Percentiles rank a stretch among this genome's conserved stretches.
These are phyloP conservation scores for Martes martes DNA, from an alignment of 2,113 vertebrate genomes.

Conservation along the genomic window DNA sequence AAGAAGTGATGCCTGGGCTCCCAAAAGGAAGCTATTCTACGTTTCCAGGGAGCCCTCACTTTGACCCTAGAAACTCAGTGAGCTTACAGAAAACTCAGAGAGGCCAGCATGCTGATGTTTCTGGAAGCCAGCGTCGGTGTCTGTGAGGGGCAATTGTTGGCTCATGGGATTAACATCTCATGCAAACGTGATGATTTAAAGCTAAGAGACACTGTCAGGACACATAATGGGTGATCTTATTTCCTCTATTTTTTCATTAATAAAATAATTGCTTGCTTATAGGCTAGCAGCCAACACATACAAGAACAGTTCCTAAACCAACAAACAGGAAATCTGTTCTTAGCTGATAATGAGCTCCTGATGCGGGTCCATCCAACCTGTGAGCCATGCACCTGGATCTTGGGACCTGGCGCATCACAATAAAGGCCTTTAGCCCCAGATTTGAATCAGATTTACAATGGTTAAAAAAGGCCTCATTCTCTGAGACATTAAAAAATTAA, in stretches of 20 bases:
- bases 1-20: not conserved
- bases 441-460: not conserved
- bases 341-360: not conserved
- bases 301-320: not conserved
- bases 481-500: not conserved
- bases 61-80: not conserved
- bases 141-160: not conserved
- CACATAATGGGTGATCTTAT: not conserved
- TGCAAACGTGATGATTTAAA: not conserved
- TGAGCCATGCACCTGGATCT: not conserved
- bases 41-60: not conserved
- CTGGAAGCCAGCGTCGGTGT: not conserved
- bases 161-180: not conserved
- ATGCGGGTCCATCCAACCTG: not conserved
- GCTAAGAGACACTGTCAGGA: not conserved
- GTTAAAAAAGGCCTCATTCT: not conserved
- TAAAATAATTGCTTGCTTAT: slow-evolving; percentile 1
- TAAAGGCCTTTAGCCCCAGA: not conserved
- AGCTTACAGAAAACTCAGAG: not conserved
- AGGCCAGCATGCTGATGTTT: not conserved
- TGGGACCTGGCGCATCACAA: not conserved
- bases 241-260: slow-evolving; percentile 48
- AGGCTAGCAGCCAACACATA: slow-evolving; percentile 10
- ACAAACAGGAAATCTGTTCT: slow-evolving; percentile 39
- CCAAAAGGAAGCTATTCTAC: not conserved